Evolutionary conservation across 2,888 invertebrate genomes (phyloP).

Genomic region (Osmoderma eremita): DNA sequence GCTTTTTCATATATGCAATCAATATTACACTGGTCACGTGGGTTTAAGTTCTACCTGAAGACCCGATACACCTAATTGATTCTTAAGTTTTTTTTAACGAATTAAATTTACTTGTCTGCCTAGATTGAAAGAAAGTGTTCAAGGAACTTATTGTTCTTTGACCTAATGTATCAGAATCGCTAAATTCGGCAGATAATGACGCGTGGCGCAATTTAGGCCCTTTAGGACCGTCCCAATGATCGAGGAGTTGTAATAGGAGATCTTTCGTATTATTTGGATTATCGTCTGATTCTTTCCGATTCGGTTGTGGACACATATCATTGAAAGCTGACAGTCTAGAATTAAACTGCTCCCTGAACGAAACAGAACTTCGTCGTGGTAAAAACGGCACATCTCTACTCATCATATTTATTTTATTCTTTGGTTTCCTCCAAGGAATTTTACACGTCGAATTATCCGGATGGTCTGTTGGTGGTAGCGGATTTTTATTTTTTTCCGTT

Average conservation of each 20-base stretch:
- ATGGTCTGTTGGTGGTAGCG: conserved; percentile 49
- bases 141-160: conserved; percentile 83
- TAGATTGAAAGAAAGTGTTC: conserved; percentile 79
- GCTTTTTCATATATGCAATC: too few relatives aligned
- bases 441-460: conserved; percentile 50
- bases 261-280: conserved; percentile 80
- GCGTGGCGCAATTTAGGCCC: conserved; percentile 69
- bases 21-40: too few relatives aligned
- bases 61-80: too few relatives aligned
- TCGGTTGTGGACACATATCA: conserved; percentile 37
- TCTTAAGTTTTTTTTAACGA: conserved; percentile 34
- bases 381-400: conserved; percentile 76
- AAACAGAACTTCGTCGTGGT: conserved; percentile 44
- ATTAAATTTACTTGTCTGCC: conserved; percentile 53
- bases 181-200: conserved; percentile 81
- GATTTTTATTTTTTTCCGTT: conserved; percentile 43
- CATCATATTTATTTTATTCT: conserved; percentile 74
- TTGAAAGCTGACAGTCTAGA: conserved; percentile 48
- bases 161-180: conserved; percentile 76
- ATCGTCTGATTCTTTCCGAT: conserved; percentile 52
- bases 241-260: conserved; percentile 76
- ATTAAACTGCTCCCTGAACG: conserved; percentile 50
- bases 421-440: conserved; percentile 66
- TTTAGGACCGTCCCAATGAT: conserved; percentile 79
- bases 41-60: too few relatives aligned